Percentiles rank a stretch among this genome's conserved stretches.
Evolutionary conservation across 2,888 invertebrate genomes (phyloP).

Genomic region (Spodoptera exigua): DNA sequence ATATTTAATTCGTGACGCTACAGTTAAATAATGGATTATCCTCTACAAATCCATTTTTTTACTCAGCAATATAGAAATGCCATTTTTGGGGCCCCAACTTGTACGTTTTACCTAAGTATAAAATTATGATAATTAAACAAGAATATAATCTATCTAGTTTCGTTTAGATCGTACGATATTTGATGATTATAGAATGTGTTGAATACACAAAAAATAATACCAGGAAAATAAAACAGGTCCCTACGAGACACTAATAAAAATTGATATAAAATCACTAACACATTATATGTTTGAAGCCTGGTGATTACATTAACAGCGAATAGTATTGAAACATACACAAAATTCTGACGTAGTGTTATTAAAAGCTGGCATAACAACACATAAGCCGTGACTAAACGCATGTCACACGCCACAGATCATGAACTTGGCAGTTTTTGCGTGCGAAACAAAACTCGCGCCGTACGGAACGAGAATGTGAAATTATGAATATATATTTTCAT

Average conservation of each 20-base stretch:
- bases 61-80: background rate
- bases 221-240: no score
- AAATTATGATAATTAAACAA: no score
- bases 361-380: constrained; percentile 12
- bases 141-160: no score
- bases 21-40: constrained; percentile 16
- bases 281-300: background rate
- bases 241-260: no score
- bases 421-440: constrained; percentile 63
- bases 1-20: constrained; percentile 30
- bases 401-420: constrained; percentile 56
- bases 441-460: constrained; percentile 41
- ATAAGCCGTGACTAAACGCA: constrained; percentile 34
- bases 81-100: no score
- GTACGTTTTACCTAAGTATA: no score
- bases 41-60: background rate
- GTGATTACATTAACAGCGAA: constrained; percentile 6
- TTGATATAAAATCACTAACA: background rate
- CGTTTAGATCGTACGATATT: no score
- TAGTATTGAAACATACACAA: constrained; percentile 13
- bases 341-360: constrained; percentile 7
- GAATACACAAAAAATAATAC: background rate
- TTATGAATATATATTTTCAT: constrained; percentile 55
- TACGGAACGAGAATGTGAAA: constrained; percentile 61
- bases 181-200: background rate